Conservation (phyloP, 2,797 vertebrate genomes). For the Urosaurus nigricauda region DNA sequence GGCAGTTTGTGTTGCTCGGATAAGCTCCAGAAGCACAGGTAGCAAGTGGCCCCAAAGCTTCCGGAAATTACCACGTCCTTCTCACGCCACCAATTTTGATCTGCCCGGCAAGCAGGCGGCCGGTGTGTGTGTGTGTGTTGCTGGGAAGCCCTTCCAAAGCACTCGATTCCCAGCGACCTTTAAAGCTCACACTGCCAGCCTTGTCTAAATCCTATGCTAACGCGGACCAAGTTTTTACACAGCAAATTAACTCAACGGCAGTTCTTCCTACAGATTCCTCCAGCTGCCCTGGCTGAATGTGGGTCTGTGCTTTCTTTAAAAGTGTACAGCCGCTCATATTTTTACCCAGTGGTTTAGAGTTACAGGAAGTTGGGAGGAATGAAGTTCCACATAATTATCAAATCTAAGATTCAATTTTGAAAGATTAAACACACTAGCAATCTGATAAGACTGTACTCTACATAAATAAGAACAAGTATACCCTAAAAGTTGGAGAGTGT, state of each 20-base stretch:
- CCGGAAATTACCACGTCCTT: slow-evolving; percentile 77
- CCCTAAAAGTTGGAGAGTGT: neutral
- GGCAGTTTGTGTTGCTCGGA: slow-evolving; percentile 22
- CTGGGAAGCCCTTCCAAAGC: slow-evolving; percentile 74
- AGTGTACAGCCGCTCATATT: slow-evolving; percentile 90
- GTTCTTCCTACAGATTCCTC: slow-evolving; percentile 78
- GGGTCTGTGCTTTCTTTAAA: slow-evolving; percentile 85
- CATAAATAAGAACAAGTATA: slow-evolving; percentile 57
- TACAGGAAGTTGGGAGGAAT: slow-evolving; percentile 95
- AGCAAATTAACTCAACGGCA: slow-evolving; percentile 77
- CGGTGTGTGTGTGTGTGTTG: too few relatives aligned
- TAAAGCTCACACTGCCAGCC: slow-evolving; percentile 76
- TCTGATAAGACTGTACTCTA: slow-evolving; percentile 72
- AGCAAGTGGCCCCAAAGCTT: slow-evolving; percentile 76
- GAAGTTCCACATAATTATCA: slow-evolving; percentile 86
- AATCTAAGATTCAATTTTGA: slow-evolving; percentile 81
- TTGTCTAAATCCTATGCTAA: slow-evolving; percentile 78
- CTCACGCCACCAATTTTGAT: slow-evolving; percentile 78
- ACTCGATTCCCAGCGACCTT: slow-evolving; percentile 73
- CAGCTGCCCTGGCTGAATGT: slow-evolving; percentile 80
- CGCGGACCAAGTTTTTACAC: slow-evolving; percentile 78
- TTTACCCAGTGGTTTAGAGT: slow-evolving; percentile 94
- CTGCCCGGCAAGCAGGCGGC: slow-evolving; percentile 69
- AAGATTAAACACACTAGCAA: slow-evolving; percentile 80
- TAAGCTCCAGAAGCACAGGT: slow-evolving; percentile 79